Conservation (phyloP, 2,797 vertebrate species). For the Sebastes cheni region DNA sequence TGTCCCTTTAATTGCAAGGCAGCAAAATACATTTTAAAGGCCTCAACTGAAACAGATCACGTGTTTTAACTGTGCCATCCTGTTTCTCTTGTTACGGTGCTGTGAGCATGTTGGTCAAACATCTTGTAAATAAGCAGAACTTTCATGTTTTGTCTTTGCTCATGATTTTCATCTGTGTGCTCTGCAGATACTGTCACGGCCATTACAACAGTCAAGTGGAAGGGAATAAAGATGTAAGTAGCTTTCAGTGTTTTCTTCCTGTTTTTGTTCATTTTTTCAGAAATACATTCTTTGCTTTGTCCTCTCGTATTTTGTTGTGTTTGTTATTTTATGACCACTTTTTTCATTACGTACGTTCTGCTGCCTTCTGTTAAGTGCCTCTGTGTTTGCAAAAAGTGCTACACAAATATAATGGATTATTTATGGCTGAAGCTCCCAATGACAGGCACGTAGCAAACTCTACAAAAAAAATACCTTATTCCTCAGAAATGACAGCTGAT, state of each 20-base stretch:
- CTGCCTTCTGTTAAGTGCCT: conserved; percentile 9
- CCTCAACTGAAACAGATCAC: background rate
- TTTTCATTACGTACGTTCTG: background rate
- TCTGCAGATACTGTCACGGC: conserved; percentile 91
- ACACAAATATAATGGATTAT: conserved; percentile 31
- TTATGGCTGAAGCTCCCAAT: background rate
- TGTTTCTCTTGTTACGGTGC: background rate
- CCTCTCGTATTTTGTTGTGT: background rate
- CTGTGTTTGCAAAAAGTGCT: conserved; percentile 9
- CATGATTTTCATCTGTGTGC: background rate
- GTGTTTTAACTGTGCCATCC: background rate
- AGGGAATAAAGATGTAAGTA: conserved; percentile 93
- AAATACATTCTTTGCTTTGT: background rate
- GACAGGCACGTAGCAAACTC: background rate
- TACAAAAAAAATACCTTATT: background rate
- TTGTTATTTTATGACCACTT: background rate
- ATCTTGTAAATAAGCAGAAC: background rate
- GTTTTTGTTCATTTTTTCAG: background rate
- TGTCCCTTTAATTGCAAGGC: background rate
- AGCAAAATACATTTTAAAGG: background rate
- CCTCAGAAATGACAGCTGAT: background rate
- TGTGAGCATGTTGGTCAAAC: background rate
- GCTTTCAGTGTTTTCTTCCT: background rate
- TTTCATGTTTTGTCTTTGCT: background rate
- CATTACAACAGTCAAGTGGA: conserved; percentile 91